Conservation (phyloP, 2,113 vertebrate species). For the Echinops telfairi region DNA sequence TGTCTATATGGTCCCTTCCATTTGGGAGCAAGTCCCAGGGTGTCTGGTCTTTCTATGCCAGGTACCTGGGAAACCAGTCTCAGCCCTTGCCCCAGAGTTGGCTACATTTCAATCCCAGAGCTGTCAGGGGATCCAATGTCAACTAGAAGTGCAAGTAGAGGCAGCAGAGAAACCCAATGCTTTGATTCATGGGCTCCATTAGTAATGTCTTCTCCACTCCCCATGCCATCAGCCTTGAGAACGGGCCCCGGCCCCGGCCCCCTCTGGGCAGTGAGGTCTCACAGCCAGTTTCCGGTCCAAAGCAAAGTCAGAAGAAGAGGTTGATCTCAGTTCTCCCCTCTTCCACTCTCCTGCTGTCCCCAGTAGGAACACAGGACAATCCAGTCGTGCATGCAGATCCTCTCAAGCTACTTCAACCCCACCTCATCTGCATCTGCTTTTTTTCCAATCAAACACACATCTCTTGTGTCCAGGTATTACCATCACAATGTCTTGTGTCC, state of each 20-base stretch:
- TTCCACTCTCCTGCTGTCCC: not conserved
- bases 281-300: slow-evolving; percentile 17
- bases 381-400: not conserved
- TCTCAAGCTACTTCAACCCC: not conserved
- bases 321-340: slow-evolving; percentile 17
- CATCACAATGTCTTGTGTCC: not conserved
- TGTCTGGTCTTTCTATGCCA: not conserved
- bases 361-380: not conserved
- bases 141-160: not conserved
- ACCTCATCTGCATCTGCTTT: too few relatives aligned
- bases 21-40: too few relatives aligned
- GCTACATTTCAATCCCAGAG: not conserved
- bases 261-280: not conserved
- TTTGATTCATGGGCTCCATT: not conserved
- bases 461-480: not conserved
- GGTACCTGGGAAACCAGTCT: not conserved
- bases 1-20: too few relatives aligned
- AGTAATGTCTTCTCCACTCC: not conserved
- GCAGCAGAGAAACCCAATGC: slow-evolving; percentile 21
- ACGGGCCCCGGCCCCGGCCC: not conserved
- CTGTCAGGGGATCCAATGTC: slow-evolving; percentile 28
- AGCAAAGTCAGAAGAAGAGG: not conserved
- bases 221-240: not conserved
- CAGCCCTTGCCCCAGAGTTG: not conserved
- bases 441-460: not conserved